phyloP scores from a whole-genome alignment of 2,888 invertebrate species.

The Oligia strigilis region DNA sequence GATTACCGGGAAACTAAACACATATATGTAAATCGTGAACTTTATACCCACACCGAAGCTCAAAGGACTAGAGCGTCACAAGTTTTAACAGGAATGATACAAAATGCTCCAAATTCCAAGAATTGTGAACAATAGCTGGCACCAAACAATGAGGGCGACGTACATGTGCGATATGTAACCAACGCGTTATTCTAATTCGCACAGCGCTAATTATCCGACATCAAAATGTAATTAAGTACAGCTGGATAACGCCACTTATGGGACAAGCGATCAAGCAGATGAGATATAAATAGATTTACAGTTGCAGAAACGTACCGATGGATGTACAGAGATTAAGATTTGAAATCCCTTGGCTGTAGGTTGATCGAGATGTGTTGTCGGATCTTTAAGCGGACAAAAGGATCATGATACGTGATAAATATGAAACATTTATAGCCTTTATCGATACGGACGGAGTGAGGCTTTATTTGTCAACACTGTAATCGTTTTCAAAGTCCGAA shows the following conservation, averaged over 20 bases:
- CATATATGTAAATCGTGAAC: constrained; percentile 47
- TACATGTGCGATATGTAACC: constrained; percentile 57
- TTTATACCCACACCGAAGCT: constrained; percentile 17
- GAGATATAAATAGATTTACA: constrained; percentile 52
- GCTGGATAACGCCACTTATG: constrained; percentile 55
- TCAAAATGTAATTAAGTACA: constrained; percentile 70
- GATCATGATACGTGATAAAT: constrained; percentile 5
- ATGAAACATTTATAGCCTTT: not conserved
- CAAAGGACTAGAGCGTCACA: constrained; percentile 32
- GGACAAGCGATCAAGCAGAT: constrained; percentile 49
- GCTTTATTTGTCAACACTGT: not conserved
- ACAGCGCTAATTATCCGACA: constrained; percentile 69
- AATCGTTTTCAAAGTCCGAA: not conserved
- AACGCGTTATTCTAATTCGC: constrained; percentile 66
- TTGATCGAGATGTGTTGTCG: constrained; percentile 21
- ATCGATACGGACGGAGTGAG: constrained; percentile 14
- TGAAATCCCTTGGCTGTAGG: constrained; percentile 14
- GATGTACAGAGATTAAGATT: constrained; percentile 47
- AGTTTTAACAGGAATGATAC: constrained; percentile 41
- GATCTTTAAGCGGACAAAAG: constrained; percentile 19
- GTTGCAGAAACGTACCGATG: constrained; percentile 29
- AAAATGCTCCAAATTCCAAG: constrained; percentile 53
- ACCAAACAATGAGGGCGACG: constrained; percentile 44
- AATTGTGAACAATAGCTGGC: constrained; percentile 53
- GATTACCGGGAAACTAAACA: constrained; percentile 34